Conservation (phyloP, 2,113 vertebrate species). For the Daboia siamensis region DNA sequence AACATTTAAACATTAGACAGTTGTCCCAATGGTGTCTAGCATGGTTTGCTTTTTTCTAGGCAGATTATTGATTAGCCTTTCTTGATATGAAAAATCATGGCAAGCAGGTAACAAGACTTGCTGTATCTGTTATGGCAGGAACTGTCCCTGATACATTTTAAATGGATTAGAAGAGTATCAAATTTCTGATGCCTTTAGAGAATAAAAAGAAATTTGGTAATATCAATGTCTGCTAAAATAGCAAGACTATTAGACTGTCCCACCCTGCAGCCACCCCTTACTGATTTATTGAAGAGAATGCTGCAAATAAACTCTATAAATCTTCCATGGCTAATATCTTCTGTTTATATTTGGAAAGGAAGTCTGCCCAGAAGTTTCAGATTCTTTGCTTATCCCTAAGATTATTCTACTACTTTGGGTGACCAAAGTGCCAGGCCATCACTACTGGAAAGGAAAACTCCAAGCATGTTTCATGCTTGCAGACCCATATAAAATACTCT, state of each 20-base stretch:
- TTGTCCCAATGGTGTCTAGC: not conserved
- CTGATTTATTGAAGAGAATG: slow-evolving; percentile 2
- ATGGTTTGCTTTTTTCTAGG: not conserved
- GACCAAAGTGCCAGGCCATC: not conserved
- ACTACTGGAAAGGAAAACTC: not conserved
- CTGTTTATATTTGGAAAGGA: slow-evolving; percentile 16
- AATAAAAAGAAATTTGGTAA: not conserved
- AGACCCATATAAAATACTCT: not conserved
- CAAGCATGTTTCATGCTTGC: slow-evolving; percentile 29
- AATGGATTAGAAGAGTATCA: not conserved
- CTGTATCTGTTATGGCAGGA: not conserved
- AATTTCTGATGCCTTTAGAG: not conserved
- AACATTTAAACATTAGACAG: not conserved
- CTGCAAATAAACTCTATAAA: slow-evolving; percentile 7
- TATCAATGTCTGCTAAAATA: not conserved
- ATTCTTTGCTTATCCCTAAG: not conserved
- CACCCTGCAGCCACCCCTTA: not conserved
- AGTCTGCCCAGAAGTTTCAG: not conserved
- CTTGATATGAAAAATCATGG: not conserved
- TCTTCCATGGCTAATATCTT: not conserved
- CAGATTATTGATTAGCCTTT: not conserved
- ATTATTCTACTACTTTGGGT: slow-evolving; percentile 20
- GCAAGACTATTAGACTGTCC: not conserved
- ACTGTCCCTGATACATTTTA: not conserved
- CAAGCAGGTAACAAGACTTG: not conserved